Percentiles rank a stretch among this genome's conserved stretches.
These are phyloP conservation scores for Ochropacha duplaris DNA, from an alignment of 2,888 invertebrate species.

Conservation along the genomic window DNA sequence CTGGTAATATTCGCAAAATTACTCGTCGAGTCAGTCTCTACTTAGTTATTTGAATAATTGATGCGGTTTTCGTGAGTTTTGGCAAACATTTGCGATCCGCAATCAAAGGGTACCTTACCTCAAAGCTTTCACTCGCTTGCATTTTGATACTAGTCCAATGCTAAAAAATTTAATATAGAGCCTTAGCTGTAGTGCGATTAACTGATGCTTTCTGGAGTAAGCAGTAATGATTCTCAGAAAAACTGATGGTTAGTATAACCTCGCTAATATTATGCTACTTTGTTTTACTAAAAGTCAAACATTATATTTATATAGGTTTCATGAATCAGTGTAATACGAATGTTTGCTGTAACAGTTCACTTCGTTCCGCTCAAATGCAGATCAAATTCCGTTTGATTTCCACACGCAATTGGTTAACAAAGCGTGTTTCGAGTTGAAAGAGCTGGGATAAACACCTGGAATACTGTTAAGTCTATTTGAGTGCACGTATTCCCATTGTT, in stretches of 20 bases:
- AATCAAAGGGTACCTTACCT: slow-evolving; percentile 65
- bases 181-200: not conserved
- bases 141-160: slow-evolving; percentile 35
- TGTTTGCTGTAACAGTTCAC: slow-evolving; percentile 34
- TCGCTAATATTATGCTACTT: too few species aligned
- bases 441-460: slow-evolving; percentile 16
- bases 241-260: not conserved
- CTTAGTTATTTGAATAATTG: slow-evolving; percentile 79
- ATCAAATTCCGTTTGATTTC: slow-evolving; percentile 35
- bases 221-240: not conserved
- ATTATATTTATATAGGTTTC: not conserved
- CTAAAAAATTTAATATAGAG: not conserved
- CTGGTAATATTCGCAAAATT: slow-evolving; percentile 72
- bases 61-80: slow-evolving; percentile 65
- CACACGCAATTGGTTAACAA: slow-evolving; percentile 33
- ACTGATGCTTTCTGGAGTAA: not conserved
- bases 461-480: not conserved
- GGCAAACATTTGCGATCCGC: slow-evolving; percentile 76
- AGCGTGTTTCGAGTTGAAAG: slow-evolving; percentile 40
- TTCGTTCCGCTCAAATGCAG: slow-evolving; percentile 31
- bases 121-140: slow-evolving; percentile 46
- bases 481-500: not conserved
- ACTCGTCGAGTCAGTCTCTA: slow-evolving; percentile 61
- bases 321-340: slow-evolving; percentile 15
- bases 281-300: too few species aligned